Evolutionary conservation across 2,797 vertebrate species (phyloP), one percentile per base, ranked within the genome.

Genomic region (Clarias platycephalus): DNA sequence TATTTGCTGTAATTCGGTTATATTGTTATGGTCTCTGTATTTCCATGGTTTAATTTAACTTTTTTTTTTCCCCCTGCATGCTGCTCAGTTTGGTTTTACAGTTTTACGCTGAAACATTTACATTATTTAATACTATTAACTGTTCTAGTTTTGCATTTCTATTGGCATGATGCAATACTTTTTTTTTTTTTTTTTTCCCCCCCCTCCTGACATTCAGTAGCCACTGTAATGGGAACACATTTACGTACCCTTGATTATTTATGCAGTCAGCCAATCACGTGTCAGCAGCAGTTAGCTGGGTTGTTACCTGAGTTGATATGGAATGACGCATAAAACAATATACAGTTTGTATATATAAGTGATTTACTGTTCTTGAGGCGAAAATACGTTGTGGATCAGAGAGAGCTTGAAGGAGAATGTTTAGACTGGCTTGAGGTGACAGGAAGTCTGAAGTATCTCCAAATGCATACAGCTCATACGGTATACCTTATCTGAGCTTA

Each of bases 1-100:
- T 58, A 34, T 58, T 76, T 78, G 22, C 13, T 78, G 4, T 78
- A 37, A 60, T 78, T 78, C 31, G 15, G 12, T 78, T 78, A n/a
- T n/a, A 76, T 76, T 58, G 28, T 34, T 76, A 58, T 78, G 57
- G 20, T 18, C 57, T 40, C 31, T 77, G 1, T 71, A 70, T 13
- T 58, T 76, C 53, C 8, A 22, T 58, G 74, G 53, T 12, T 76
- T 60, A 40, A 78, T 60, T 78, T n/a, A 37, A 37, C 22, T 67
- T 67, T 16, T 22, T 37, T 20, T 10, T 22, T 9, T 12, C 8
- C 9, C 18, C 8, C 22, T 70, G 67, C 6, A 18, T 76, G 4
- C 53, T 34, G 9, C 44, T 58, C 55, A 58, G n/a, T 53, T 10
- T 16, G 13, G 20, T 58, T 49, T 10, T 10, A 49, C 9, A 49